Conservation (phyloP, 1,140 invertebrate species). For the Hestina assimilis region DNA sequence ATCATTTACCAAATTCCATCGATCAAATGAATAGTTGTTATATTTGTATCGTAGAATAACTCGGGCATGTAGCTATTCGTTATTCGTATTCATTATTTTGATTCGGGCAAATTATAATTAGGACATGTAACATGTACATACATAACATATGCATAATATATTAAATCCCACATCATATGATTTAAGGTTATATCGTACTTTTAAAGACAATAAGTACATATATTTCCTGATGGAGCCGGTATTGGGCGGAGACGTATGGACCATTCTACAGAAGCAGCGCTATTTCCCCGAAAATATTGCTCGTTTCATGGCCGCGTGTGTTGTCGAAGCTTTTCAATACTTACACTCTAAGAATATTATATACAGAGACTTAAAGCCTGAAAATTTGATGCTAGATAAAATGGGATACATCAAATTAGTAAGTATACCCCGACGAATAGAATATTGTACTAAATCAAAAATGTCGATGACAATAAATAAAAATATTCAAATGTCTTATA, state of each 20-base stretch:
- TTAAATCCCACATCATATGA: no score
- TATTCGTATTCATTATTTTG: no score
- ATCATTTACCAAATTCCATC: no score
- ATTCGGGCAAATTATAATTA: no score
- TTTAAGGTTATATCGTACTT: slow-evolving; percentile 92
- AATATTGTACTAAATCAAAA: no score
- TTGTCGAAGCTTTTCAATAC: slow-evolving; percentile 94
- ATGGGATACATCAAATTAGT: slow-evolving; percentile 95
- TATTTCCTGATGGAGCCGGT: slow-evolving; percentile 98
- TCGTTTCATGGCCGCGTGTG: slow-evolving; percentile 94
- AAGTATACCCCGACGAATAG: slow-evolving; percentile 39
- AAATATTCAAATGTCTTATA: background rate
- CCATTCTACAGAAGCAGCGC: slow-evolving; percentile 89
- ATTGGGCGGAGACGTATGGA: slow-evolving; percentile 98
- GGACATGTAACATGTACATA: no score
- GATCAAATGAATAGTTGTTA: no score
- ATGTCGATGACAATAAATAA: no score
- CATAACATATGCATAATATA: background rate
- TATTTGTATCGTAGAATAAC: no score
- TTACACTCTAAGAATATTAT: slow-evolving; percentile 92
- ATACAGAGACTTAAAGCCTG: slow-evolving; percentile 96
- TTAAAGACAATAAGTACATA: slow-evolving; percentile 95
- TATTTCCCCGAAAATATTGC: slow-evolving; percentile 92
- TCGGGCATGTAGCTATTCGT: no score
- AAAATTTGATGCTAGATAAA: slow-evolving; percentile 93